Conservation (phyloP, 2,888 invertebrate species). For the Xiphydria camelus region DNA sequence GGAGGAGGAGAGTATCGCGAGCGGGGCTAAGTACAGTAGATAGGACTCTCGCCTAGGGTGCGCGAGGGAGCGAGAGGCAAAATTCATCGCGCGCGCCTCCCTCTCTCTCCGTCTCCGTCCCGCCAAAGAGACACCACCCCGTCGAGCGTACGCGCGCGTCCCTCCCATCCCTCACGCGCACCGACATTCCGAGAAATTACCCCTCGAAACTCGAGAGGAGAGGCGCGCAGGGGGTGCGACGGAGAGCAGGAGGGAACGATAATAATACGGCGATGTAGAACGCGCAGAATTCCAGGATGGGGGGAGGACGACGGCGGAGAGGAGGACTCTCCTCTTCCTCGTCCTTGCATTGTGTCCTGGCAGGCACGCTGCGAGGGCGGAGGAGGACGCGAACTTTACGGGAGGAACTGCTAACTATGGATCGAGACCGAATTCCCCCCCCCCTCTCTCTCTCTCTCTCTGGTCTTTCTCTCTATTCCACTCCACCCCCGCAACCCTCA, state of each 20-base stretch:
- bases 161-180: conserved; percentile 9
- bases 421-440: conserved; percentile 31
- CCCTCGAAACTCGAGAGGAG: conserved; percentile 32
- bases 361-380: conserved; percentile 5
- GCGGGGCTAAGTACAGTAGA: conserved; percentile 2
- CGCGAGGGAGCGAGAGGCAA: too few relatives aligned
- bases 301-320: conserved; percentile 12
- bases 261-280: conserved; percentile 45
- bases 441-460: too few relatives aligned
- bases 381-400: conserved; percentile 26
- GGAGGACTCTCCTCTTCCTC: too few relatives aligned
- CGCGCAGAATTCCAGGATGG: conserved; percentile 32
- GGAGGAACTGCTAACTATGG: conserved; percentile 37
- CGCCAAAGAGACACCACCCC: conserved; percentile 24
- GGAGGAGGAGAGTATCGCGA: conserved; percentile 5
- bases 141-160: too few relatives aligned
- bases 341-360: conserved; percentile 22
- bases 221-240: too few relatives aligned
- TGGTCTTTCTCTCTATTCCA: too few relatives aligned
- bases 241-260: conserved; percentile 32
- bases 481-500: not conserved
- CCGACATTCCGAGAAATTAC: conserved; percentile 38
- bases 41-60: conserved; percentile 16
- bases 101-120: conserved; percentile 14
- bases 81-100: conserved; percentile 11